Base-by-base conservation (phyloP, 2,797 vertebrate genomes). In the Cossypha dichroa region DNA sequence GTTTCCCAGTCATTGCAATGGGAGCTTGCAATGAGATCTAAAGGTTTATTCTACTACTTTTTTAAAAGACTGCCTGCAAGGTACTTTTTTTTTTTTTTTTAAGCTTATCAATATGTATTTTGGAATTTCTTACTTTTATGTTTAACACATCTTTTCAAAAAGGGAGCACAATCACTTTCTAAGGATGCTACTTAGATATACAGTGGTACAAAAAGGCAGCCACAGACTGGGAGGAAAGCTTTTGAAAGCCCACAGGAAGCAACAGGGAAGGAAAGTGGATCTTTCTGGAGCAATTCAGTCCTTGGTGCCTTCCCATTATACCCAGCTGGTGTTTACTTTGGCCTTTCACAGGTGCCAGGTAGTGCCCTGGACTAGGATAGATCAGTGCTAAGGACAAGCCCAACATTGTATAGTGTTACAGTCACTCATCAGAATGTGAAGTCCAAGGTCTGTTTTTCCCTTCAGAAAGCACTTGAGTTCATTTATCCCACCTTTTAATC, bases 21-120 rank as follows among this genome's bases (percentile, higher is more conserved):
- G 60, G 66, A 96, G 19, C 45, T 56, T 76, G 75, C 49, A 87
- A 96, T 95, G 69, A 96, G 83, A 88, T 96, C 90, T 93, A 81
- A 96, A 89, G 63, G 43, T 66, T 93, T 93, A 59, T 90, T 95
- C 60, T 58, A 58, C 49, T 40, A 14, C 22, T 46, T 89, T 89
- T 78, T 84, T 85, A 73, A n/a, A 85, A 87, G 60, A 59, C 38
- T 91, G 64, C 78, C 94, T 92, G 77, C 38, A 55, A 96, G 88
- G 77, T 94, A 93, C 51, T 92, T 90, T 90, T 63, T 85, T 49
- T 90, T 63, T 85, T 49, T 74, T 92, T 93, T 85, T 88, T 26
- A 26, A 77, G 21, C 52, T 87, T 95, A 96, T 97, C 91, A 96
- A 69, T 95, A 91, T 94, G 75, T 81, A 95, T 96, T 96, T 86